These are phyloP conservation scores for Choloepus hoffmanni DNA, from an alignment of 2,113 vertebrate genomes.

Conservation along the genomic window DNA sequence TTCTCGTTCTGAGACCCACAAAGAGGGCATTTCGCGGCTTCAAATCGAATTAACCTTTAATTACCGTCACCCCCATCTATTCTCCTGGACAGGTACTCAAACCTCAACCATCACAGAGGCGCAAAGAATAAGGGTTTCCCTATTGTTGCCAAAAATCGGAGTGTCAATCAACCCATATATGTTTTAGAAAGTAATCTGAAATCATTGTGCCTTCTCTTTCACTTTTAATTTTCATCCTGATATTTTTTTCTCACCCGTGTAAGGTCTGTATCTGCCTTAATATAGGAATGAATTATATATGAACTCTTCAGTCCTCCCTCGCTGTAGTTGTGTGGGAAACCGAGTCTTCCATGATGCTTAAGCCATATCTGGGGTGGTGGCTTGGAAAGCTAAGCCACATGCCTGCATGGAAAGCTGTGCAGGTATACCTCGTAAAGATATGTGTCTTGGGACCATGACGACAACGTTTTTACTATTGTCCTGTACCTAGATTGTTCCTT, in stretches of 20 bases:
- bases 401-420: too few species aligned
- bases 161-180: background rate
- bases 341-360: too few species aligned
- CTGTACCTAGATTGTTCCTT: too few species aligned
- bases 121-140: background rate
- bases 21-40: background rate
- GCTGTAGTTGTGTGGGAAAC: too few species aligned
- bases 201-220: background rate
- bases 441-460: too few species aligned
- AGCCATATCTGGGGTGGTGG: too few species aligned
- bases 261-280: background rate
- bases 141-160: background rate
- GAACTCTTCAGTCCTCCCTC: too few species aligned
- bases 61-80: too few species aligned
- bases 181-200: background rate
- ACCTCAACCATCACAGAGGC: background rate
- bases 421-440: too few species aligned
- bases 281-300: background rate
- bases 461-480: too few species aligned
- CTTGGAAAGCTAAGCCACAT: too few species aligned
- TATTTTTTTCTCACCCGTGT: background rate
- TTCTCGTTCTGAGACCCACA: background rate
- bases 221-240: background rate
- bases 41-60: too few species aligned
- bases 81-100: background rate